Conservation (phyloP, 2,113 vertebrate species). For the Ciconia maguari region DNA sequence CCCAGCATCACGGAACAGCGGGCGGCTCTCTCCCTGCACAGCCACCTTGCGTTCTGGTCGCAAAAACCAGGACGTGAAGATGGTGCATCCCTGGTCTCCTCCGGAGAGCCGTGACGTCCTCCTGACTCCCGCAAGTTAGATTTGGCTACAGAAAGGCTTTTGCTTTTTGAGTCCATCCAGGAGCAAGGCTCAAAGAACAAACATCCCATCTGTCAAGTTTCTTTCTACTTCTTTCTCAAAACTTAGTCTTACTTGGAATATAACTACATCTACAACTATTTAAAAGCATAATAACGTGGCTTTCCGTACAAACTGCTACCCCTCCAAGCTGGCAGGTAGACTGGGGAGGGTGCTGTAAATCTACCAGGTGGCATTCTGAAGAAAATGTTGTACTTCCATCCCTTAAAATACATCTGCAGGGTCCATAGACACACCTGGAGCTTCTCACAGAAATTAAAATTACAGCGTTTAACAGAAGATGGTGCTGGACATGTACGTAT, state of each 20-base stretch:
- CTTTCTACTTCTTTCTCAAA: background rate
- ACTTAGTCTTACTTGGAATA: background rate
- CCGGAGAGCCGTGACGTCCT: rapidly evolving
- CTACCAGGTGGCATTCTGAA: background rate
- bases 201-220: background rate
- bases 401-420: background rate
- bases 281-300: background rate
- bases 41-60: background rate
- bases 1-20: background rate
- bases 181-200: background rate
- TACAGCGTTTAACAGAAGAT: background rate
- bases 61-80: rapidly evolving
- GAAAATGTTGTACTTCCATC: background rate
- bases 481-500: background rate
- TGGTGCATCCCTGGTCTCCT: background rate
- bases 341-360: background rate
- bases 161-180: background rate
- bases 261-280: background rate
- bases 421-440: background rate
- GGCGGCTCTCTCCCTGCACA: background rate
- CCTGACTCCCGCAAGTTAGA: background rate
- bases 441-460: background rate
- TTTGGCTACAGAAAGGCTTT: background rate
- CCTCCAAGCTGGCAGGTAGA: background rate
- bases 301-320: background rate